Percentiles rank a stretch among this genome's conserved stretches.
Conservation (phyloP, 2,113 vertebrate genomes). For the Geococcyx californianus region DNA sequence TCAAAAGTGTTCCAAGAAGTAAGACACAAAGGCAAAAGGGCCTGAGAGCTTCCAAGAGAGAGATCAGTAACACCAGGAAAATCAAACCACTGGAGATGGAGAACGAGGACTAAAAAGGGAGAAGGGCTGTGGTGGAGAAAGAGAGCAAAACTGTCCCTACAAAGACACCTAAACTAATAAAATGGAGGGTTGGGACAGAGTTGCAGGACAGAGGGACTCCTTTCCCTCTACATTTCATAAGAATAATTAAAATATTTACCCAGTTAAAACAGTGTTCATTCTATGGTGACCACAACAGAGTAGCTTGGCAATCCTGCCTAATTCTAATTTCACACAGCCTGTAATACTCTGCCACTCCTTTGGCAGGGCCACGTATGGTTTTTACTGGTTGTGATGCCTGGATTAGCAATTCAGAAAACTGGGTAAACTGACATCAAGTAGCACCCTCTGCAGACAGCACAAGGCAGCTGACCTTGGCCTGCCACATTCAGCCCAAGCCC, state of each 20-base stretch:
- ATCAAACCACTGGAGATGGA: neutral
- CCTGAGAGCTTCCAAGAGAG: neutral
- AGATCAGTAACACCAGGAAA: neutral
- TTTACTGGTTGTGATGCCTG: neutral
- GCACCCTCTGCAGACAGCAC: neutral
- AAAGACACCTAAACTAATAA: neutral
- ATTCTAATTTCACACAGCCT: neutral
- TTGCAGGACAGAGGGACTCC: neutral
- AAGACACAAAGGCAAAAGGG: neutral
- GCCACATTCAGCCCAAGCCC: neutral
- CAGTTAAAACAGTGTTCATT: neutral
- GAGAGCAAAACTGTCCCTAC: neutral
- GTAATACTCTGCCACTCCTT: neutral
- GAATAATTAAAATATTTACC: neutral
- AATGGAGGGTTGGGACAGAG: neutral
- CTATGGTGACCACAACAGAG: neutral
- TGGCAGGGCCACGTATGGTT: neutral
- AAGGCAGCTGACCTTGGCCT: neutral
- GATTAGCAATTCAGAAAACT: neutral
- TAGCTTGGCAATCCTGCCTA: neutral
- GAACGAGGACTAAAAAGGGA: neutral
- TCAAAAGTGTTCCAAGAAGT: neutral
- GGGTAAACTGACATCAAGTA: neutral
- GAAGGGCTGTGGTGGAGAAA: neutral
- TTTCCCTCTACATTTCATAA: neutral